Conservation (phyloP, 2,797 vertebrate species). For the Zalophus californianus region DNA sequence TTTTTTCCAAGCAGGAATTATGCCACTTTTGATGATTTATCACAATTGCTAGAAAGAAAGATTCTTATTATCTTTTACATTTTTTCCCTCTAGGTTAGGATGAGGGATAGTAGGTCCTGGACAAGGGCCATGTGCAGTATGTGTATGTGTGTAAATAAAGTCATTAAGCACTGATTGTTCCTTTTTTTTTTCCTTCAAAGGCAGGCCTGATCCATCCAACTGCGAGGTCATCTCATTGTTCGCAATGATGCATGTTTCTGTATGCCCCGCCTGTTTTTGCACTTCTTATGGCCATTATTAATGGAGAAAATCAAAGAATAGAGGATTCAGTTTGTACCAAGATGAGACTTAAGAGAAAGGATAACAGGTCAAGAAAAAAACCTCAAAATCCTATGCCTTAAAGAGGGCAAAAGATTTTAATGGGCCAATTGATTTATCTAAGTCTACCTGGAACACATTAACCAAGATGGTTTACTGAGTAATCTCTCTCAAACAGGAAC, state of each 20-base stretch:
- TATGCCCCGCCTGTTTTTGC: not conserved
- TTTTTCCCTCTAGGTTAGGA: not conserved
- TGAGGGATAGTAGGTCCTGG: not conserved
- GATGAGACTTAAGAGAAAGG: not conserved
- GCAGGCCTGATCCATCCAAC: not conserved
- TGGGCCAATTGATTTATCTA: constrained; percentile 31
- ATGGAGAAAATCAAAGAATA: constrained; percentile 33
- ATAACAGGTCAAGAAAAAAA: not conserved
- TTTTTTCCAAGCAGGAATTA: constrained; percentile 25
- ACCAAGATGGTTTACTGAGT: constrained; percentile 66
- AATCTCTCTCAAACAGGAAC: constrained; percentile 55
- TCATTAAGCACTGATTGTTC: constrained; percentile 2
- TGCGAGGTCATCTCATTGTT: not conserved
- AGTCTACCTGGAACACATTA: constrained; percentile 61
- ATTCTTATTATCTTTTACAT: constrained; percentile 14
- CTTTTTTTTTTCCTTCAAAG: not conserved
- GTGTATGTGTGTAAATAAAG: constrained; percentile 8
- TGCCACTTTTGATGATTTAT: constrained; percentile 35
- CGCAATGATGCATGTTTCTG: not conserved
- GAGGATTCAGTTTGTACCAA: constrained; percentile 6
- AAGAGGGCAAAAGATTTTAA: constrained; percentile 33
- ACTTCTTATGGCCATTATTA: not conserved
- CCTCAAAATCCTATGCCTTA: constrained; percentile 35
- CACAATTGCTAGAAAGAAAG: constrained; percentile 62
- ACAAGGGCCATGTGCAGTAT: not conserved